Conservation (phyloP, 2,797 vertebrate species). For the Cynopterus sphinx region DNA sequence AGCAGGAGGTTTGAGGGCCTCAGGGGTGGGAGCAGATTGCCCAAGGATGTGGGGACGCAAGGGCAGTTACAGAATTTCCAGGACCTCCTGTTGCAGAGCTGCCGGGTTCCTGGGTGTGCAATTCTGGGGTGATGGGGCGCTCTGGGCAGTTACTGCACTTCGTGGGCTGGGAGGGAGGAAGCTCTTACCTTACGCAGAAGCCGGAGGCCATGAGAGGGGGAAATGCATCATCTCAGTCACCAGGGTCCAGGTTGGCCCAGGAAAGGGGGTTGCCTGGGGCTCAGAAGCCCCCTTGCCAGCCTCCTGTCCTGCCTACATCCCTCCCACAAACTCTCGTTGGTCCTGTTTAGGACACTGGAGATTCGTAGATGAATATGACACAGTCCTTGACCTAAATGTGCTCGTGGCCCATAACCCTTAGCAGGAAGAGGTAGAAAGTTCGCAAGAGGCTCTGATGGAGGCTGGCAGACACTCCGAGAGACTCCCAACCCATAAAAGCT, state of each 20-base stretch:
- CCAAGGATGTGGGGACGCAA: background rate
- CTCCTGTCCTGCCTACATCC: background rate
- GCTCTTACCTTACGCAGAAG: too few relatives aligned
- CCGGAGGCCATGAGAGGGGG: background rate
- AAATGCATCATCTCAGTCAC: background rate
- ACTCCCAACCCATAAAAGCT: background rate
- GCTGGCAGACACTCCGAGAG: background rate
- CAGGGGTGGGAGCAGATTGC: background rate
- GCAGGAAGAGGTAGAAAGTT: background rate
- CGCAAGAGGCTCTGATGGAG: background rate
- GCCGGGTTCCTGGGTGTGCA: background rate
- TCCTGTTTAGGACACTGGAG: background rate
- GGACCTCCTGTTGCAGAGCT: background rate
- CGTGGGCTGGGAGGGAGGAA: background rate
- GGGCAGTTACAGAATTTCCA: background rate
- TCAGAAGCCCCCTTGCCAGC: background rate
- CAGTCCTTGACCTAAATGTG: background rate
- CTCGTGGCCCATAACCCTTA: background rate
- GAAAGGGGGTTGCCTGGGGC: background rate
- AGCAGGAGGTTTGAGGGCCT: background rate
- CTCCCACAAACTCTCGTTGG: background rate
- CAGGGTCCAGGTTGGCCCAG: background rate
- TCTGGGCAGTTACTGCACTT: background rate
- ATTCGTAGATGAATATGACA: background rate
- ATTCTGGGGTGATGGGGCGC: accelerated